phyloP scores from a whole-genome alignment of 2,888 invertebrate genomes.

The Dolichomitus sp. region DNA sequence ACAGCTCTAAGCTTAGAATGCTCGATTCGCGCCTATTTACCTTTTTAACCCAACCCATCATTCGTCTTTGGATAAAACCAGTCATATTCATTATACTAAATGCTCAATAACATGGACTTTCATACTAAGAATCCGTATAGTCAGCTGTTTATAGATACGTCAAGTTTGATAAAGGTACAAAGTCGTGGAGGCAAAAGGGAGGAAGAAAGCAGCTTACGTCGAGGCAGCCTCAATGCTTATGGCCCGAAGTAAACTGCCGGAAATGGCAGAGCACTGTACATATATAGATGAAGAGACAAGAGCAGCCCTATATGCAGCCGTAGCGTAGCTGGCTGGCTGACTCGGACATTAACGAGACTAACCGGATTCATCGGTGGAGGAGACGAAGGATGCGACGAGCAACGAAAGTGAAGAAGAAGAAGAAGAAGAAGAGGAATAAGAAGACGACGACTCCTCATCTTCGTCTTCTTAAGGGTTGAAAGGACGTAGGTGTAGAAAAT shows the following conservation, averaged over 20 bases:
- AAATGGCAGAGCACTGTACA: constrained; percentile 47
- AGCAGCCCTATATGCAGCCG: constrained; percentile 62
- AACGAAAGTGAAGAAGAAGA: constrained; percentile 65
- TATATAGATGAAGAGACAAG: constrained; percentile 9
- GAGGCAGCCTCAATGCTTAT: not conserved
- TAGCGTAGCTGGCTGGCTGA: constrained; percentile 73
- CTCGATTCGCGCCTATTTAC: not conserved
- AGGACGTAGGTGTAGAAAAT: constrained; percentile 3
- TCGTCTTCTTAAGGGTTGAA: not conserved
- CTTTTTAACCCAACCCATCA: not conserved
- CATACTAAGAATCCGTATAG: not conserved
- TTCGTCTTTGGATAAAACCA: not conserved
- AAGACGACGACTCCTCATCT: constrained; percentile 39
- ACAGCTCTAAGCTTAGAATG: not conserved
- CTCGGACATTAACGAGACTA: constrained; percentile 85
- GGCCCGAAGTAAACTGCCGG: constrained; percentile 53
- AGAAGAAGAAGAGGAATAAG: not conserved
- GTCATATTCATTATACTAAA: not conserved
- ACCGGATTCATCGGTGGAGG: constrained; percentile 80
- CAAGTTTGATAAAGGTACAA: not conserved
- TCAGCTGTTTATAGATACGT: constrained; percentile 2
- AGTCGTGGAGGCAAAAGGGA: not conserved
- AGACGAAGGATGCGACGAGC: constrained; percentile 56
- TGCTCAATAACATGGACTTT: not conserved
- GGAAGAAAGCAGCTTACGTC: constrained; percentile 28